Percentiles rank a stretch among this genome's conserved stretches.
phyloP scores from a whole-genome alignment of 1,140 invertebrate genomes.

The Drosophila malerkotliana region DNA sequence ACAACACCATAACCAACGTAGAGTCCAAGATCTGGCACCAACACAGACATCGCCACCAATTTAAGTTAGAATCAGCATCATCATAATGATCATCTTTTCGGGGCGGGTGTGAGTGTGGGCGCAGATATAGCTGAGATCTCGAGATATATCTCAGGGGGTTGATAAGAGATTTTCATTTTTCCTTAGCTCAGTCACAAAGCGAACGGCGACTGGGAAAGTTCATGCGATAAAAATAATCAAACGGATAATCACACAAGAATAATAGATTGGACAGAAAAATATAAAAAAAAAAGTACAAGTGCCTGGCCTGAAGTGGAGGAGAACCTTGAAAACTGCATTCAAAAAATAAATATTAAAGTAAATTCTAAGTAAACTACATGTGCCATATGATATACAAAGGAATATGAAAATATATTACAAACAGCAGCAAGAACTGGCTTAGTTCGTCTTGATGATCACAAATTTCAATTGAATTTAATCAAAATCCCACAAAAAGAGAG shows the following conservation, averaged over 20 bases:
- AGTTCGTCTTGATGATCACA: conserved; percentile 64
- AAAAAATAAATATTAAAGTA: conserved; percentile 8
- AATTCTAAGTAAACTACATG: conserved; percentile 1
- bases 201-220: conserved; percentile 72
- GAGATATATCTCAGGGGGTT: conserved; percentile 47
- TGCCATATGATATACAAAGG: conserved; percentile 11
- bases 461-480: conserved; percentile 84
- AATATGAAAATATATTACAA: conserved; percentile 8
- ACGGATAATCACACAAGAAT: conserved; percentile 14
- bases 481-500: conserved; percentile 65
- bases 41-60: conserved; percentile 56
- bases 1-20: conserved; percentile 27
- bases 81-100: conserved; percentile 43
- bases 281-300: background rate
- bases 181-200: conserved; percentile 62
- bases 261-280: background rate
- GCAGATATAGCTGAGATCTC: conserved; percentile 13
- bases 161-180: conserved; percentile 67
- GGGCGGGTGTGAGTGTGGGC: conserved; percentile 8
- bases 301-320: background rate
- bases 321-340: conserved; percentile 45
- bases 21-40: conserved; percentile 57
- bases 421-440: conserved; percentile 30
- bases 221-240: conserved; percentile 8
- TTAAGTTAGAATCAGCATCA: conserved; percentile 71